Conservation (phyloP, 2,797 vertebrate genomes). For the Mus caroli region DNA sequence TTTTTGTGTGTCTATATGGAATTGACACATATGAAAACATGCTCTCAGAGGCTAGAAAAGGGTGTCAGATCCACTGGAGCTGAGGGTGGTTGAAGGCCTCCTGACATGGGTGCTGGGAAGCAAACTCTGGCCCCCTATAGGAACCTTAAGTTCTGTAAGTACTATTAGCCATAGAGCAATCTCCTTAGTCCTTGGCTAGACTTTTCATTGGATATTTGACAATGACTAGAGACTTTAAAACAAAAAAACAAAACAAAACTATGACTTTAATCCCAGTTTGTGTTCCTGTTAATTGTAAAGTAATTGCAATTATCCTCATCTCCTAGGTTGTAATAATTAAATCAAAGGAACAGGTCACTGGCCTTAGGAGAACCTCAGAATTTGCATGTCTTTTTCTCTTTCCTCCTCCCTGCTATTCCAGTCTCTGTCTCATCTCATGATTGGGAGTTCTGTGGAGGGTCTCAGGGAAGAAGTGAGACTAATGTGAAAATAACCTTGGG, state of each 20-base stretch:
- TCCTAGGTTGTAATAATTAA: neutral
- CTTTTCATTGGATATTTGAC: neutral
- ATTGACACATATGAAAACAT: neutral
- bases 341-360: neutral
- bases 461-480: neutral
- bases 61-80: neutral
- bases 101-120: neutral
- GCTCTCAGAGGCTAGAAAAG: neutral
- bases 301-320: neutral
- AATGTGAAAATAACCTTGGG: neutral
- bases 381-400: constrained; percentile 41
- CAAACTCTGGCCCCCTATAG: neutral
- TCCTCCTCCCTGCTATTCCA: constrained; percentile 2
- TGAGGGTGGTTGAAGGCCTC: neutral
- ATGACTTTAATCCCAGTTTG: neutral
- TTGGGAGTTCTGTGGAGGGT: neutral
- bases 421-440: neutral
- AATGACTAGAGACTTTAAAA: neutral
- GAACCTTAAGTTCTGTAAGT: neutral
- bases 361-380: constrained; percentile 13
- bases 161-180: neutral
- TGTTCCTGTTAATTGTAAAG: constrained; percentile 9
- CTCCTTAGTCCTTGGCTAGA: neutral
- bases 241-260: neutral
- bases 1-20: neutral